These are phyloP conservation scores for Pilophorus perplexus DNA, from an alignment of 2,888 invertebrate genomes.

Conservation along the genomic window DNA sequence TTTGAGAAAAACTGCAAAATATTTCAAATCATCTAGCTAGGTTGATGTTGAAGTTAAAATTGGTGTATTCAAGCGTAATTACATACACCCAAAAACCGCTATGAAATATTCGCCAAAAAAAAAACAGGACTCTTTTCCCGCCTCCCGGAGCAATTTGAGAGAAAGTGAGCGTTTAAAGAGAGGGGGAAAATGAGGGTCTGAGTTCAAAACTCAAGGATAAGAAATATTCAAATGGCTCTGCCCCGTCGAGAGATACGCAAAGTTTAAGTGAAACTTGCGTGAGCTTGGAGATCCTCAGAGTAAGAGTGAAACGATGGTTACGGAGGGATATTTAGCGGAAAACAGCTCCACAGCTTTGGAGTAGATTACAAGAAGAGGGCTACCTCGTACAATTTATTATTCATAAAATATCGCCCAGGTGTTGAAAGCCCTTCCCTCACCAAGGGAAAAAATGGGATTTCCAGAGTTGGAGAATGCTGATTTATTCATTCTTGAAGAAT, in stretches of 20 bases:
- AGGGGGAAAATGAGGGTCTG: not conserved
- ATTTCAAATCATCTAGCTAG: too few relatives aligned
- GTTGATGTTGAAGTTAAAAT: too few relatives aligned
- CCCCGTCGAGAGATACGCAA: conserved; percentile 8
- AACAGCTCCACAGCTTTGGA: conserved; percentile 27
- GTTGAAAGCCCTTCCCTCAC: not conserved
- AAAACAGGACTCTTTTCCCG: too few relatives aligned
- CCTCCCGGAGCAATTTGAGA: too few relatives aligned
- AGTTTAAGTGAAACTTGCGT: conserved; percentile 30
- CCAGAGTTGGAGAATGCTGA: not conserved
- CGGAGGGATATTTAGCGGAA: conserved; percentile 37
- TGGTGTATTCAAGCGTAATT: too few relatives aligned
- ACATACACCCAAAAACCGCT: too few relatives aligned
- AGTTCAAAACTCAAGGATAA: conserved; percentile 16
- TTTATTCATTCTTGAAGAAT: too few relatives aligned
- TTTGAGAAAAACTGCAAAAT: too few relatives aligned
- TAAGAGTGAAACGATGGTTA: conserved; percentile 21
- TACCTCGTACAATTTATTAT: conserved; percentile 35
- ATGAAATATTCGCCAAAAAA: too few relatives aligned
- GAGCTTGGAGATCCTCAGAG: not conserved
- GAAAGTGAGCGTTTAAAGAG: too few relatives aligned
- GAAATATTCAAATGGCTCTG: conserved; percentile 29
- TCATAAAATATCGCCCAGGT: conserved; percentile 36
- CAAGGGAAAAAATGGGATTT: not conserved
- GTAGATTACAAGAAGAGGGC: conserved; percentile 36